A percentile compares a stretch with the other conserved stretches of the same genome.
phyloP scores from a whole-genome alignment of 2,113 vertebrate genomes.

The Antigone vipio region DNA sequence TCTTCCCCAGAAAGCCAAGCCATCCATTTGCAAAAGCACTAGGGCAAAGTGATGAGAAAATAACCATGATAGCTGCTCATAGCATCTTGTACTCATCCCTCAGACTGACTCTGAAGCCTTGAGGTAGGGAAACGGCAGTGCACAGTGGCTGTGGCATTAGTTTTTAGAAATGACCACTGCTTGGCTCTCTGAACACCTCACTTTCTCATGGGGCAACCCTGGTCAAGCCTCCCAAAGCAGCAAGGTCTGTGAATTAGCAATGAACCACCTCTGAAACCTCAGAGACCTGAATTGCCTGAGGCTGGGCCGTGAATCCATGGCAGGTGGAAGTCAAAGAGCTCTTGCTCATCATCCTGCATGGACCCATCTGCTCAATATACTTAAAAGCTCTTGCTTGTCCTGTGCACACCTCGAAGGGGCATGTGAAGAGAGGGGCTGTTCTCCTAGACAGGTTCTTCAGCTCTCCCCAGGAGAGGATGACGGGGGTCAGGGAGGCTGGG shows the following conservation, averaged over 20 bases:
- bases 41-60: background rate
- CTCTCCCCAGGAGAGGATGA: background rate
- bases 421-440: background rate
- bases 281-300: background rate
- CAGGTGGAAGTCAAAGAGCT: background rate
- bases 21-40: background rate
- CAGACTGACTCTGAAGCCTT: background rate
- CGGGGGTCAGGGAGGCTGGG: background rate
- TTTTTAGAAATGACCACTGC: background rate
- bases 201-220: background rate
- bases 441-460: background rate
- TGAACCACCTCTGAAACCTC: background rate
- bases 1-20: constrained; percentile 9
- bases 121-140: background rate
- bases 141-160: accelerated
- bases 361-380: background rate
- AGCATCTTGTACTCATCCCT: background rate
- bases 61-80: background rate
- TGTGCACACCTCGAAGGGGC: background rate
- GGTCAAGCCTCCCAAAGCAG: background rate
- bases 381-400: background rate
- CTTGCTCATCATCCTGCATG: background rate
- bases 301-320: background rate
- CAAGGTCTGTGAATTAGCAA: accelerated
- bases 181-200: background rate